Conservation (phyloP, 2,113 vertebrate genomes). For the Trichechus manatus region DNA sequence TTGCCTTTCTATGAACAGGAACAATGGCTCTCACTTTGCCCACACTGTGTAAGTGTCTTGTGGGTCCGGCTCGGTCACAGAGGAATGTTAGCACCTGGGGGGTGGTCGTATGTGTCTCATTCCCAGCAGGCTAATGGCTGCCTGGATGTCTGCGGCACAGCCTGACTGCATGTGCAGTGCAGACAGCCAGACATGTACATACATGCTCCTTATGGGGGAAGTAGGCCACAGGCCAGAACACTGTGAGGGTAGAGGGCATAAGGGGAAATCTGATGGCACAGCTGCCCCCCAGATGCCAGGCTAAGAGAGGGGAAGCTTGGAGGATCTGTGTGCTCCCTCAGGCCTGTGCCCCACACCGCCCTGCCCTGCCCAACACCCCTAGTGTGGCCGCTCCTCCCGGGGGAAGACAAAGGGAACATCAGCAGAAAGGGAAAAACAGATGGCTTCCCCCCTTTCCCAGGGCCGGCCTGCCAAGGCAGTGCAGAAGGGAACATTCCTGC, state of each 20-base stretch:
- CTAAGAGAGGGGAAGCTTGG: background rate
- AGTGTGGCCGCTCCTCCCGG: background rate
- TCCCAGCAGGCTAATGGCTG: too few species aligned
- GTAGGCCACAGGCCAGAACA: background rate
- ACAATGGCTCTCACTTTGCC: too few species aligned
- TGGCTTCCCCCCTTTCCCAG: background rate
- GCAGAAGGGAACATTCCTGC: background rate
- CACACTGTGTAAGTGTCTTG: too few species aligned
- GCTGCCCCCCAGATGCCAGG: background rate
- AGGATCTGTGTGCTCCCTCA: background rate
- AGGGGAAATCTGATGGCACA: rapidly evolving
- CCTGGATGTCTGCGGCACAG: too few species aligned
- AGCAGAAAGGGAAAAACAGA: background rate
- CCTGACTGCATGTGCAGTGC: too few species aligned
- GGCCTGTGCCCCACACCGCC: too few species aligned
- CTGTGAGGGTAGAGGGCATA: background rate
- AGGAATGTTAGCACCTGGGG: too few species aligned
- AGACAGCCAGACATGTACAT: too few species aligned
- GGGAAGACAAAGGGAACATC: background rate
- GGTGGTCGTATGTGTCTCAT: too few species aligned
- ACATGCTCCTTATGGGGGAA: background rate
- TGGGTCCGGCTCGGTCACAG: too few species aligned
- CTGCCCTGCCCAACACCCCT: rapidly evolving
- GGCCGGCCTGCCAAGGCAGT: background rate
- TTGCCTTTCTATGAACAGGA: too few species aligned